Evolutionary conservation across 1,140 invertebrate species (phyloP), one percentile per base, ranked within the genome.

Genomic region (Laodelphax striatellus): DNA sequence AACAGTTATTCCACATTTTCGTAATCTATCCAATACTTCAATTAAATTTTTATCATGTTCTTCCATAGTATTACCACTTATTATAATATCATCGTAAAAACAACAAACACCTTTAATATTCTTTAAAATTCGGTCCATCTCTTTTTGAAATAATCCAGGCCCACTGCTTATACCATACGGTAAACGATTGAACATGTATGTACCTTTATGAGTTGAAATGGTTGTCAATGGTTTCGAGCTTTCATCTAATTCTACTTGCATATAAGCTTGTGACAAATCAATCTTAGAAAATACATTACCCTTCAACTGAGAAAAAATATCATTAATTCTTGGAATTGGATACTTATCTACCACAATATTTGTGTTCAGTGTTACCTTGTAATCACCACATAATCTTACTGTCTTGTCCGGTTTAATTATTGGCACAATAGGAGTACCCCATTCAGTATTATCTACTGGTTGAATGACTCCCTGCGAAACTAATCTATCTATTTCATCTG

Each of bases 341-440:
- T 57, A 41, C n/a, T 42, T 21, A 14, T 28, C 16, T 5, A 38
- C 31, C 5, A 28, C 38, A 38, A 31, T 14, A 42, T 19, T 16
- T 16, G n/a, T 8, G 50, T 60, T 60, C 11, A 77, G 50, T 9
- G 73, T 74, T 5, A 67, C 64, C 60, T 74, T 72, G 67, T 73
- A 79, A 67, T 80, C 76, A 0, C 66, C 70, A 64, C 76, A 77
- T 31, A 79, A 68, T 24, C 70, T 58, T n/a, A 76, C 62, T 17
- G 52, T 55, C 38, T 66, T 67, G 57, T 71, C 63, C 10, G 64
- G 38, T 65, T 74, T 75, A 4, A 69, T 34, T 13, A 76, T 64
- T 9, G 71, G 68, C 11, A 76, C 74, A 50, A 68, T 64, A 0
- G 72, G 72, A 34, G 71, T 67, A 19, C 66, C 70, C 70, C 71